These are phyloP conservation scores for Ammodytes marinus DNA, from an alignment of 2,113 vertebrate species.

Conservation along the genomic window DNA sequence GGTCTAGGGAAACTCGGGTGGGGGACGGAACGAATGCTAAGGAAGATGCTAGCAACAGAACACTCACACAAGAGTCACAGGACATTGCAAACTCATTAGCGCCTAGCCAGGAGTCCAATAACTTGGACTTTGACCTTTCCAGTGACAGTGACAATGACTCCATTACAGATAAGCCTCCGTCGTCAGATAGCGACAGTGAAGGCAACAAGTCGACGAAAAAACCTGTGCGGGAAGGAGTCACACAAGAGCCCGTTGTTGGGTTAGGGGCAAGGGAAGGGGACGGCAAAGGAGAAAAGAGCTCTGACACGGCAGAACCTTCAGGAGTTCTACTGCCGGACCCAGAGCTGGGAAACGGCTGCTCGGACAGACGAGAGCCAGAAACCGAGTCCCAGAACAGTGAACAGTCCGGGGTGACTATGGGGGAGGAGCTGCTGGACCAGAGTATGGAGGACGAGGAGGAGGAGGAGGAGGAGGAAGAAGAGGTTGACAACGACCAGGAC, in stretches of 20 bases:
- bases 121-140: slow-evolving; percentile 93
- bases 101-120: slow-evolving; percentile 73
- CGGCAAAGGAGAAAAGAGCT: slow-evolving; percentile 52
- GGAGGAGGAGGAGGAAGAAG: slow-evolving; percentile 89
- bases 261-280: slow-evolving; percentile 55
- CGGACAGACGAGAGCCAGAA: slow-evolving; percentile 91
- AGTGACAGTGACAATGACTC: slow-evolving; percentile 92
- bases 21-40: slow-evolving; percentile 58
- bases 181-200: slow-evolving; percentile 84
- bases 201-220: slow-evolving; percentile 71
- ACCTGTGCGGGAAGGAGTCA: slow-evolving; percentile 53
- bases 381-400: slow-evolving; percentile 97
- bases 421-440: slow-evolving; percentile 93
- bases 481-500: slow-evolving; percentile 89
- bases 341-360: slow-evolving; percentile 90
- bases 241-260: slow-evolving; percentile 40
- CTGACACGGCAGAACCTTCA: slow-evolving; percentile 70
- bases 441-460: slow-evolving; percentile 93
- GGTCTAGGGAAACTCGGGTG: slow-evolving; percentile 29
- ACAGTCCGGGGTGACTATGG: slow-evolving; percentile 93
- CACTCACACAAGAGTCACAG: slow-evolving; percentile 42
- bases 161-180: slow-evolving; percentile 80
- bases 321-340: slow-evolving; percentile 68
- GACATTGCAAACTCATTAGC: slow-evolving; percentile 56
- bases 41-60: slow-evolving; percentile 61